Conservation (phyloP, 2,113 vertebrate genomes). For the Sisor rabdophorus region DNA sequence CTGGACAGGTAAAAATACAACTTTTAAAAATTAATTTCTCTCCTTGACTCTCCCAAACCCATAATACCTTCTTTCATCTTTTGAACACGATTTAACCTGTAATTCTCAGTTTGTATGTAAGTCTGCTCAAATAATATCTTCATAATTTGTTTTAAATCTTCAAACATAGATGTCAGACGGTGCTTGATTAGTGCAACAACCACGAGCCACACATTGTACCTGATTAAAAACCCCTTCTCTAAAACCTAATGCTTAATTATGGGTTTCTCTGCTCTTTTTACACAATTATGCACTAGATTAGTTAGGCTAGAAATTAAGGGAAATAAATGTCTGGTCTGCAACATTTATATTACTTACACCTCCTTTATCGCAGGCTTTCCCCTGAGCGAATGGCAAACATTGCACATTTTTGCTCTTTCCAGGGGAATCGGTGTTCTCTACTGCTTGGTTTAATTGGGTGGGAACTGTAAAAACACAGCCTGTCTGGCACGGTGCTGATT, state of each 20-base stretch:
- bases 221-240: background rate
- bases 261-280: background rate
- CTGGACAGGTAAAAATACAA: too few relatives aligned
- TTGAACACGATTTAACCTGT: too few relatives aligned
- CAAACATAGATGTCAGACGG: too few relatives aligned
- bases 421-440: background rate
- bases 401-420: conserved; percentile 9
- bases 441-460: conserved; percentile 8
- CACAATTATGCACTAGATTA: background rate
- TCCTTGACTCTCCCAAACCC: too few relatives aligned
- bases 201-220: too few relatives aligned
- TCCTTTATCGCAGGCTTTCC: conserved; percentile 1
- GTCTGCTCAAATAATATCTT: too few relatives aligned
- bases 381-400: background rate
- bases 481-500: background rate
- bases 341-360: background rate
- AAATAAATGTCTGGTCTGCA: conserved; percentile 1
- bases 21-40: too few relatives aligned
- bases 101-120: too few relatives aligned
- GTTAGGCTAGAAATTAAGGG: background rate
- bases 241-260: background rate
- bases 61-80: too few relatives aligned
- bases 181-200: too few relatives aligned
- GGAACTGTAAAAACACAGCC: background rate
- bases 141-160: too few relatives aligned